Evolutionary conservation across 2,888 invertebrate genomes (phyloP).

Genomic region (Andrena bicolor): DNA sequence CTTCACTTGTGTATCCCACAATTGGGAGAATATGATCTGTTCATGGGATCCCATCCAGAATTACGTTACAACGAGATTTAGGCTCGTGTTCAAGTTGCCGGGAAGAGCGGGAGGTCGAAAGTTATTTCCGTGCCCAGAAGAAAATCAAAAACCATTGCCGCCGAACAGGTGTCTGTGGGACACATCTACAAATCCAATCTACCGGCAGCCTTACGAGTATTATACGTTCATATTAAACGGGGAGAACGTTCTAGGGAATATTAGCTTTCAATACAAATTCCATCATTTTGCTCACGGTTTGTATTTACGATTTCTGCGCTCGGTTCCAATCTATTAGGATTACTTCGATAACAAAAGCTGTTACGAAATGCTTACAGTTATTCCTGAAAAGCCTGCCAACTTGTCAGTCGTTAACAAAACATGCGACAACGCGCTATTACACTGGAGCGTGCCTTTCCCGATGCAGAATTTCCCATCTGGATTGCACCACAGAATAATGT

Average conservation of each 20-base stretch:
- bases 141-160: conserved; percentile 47
- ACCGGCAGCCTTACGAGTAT: conserved; percentile 85
- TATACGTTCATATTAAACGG: conserved; percentile 88
- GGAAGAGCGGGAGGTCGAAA: conserved; percentile 83
- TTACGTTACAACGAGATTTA: conserved; percentile 87
- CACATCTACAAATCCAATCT: conserved; percentile 86
- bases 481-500: conserved; percentile 86
- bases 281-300: conserved; percentile 87
- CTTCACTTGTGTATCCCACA: conserved; percentile 90
- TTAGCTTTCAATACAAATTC: conserved; percentile 86
- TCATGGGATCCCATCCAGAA: conserved; percentile 89
- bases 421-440: conserved; percentile 84
- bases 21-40: conserved; percentile 91
- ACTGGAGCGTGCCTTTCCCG: conserved; percentile 85
- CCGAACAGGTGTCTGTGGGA: conserved; percentile 86
- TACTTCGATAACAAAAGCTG: neutral
- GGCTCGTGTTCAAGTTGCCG: conserved; percentile 85
- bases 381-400: conserved; percentile 86
- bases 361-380: conserved; percentile 79
- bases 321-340: neutral
- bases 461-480: conserved; percentile 86
- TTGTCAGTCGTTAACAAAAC: conserved; percentile 85
- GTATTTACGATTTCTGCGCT: conserved; percentile 58
- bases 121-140: conserved; percentile 74
- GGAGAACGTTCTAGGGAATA: conserved; percentile 88